Evolutionary conservation across 1,140 invertebrate genomes (phyloP).

Genomic region (Melitaea cinxia): DNA sequence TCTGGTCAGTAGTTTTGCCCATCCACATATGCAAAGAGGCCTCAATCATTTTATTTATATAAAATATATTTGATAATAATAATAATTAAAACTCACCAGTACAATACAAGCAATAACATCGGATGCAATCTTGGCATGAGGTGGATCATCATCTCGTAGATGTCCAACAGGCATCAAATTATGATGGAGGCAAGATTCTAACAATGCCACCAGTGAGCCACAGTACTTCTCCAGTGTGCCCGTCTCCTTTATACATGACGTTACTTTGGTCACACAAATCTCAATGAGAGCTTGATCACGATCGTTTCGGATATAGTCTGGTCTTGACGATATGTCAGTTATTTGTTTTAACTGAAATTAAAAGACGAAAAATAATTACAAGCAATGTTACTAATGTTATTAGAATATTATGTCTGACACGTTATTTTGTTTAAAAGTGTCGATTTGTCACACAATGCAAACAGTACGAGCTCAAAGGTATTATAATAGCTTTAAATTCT

Average conservation of each 20-base stretch:
- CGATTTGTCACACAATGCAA: no score
- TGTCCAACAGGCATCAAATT: conserved; percentile 88
- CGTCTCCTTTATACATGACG: conserved; percentile 94
- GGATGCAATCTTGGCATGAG: conserved; percentile 97
- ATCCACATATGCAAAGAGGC: no score
- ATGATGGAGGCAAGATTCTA: conserved; percentile 94
- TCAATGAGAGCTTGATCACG: conserved; percentile 97
- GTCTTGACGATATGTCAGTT: conserved; percentile 89
- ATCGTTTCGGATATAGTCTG: conserved; percentile 91
- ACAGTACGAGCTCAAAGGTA: no score
- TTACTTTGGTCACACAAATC: conserved; percentile 94
- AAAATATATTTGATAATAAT: background rate
- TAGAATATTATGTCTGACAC: no score
- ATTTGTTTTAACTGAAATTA: conserved; percentile 86
- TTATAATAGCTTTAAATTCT: no score
- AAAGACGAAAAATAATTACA: background rate
- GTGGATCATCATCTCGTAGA: conserved; percentile 92
- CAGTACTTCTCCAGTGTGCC: conserved; percentile 93
- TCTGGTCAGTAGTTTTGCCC: no score
- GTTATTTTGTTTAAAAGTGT: no score
- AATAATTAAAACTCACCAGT: conserved; percentile 84
- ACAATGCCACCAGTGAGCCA: conserved; percentile 89
- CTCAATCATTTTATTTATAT: no score
- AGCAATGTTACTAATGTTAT: no score
- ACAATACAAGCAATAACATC: conserved; percentile 97